A percentile compares a stretch with the other conserved stretches of the same genome.
phyloP scores from a whole-genome alignment of 2,888 invertebrate genomes.

The Teleogryllus oceanicus region DNA sequence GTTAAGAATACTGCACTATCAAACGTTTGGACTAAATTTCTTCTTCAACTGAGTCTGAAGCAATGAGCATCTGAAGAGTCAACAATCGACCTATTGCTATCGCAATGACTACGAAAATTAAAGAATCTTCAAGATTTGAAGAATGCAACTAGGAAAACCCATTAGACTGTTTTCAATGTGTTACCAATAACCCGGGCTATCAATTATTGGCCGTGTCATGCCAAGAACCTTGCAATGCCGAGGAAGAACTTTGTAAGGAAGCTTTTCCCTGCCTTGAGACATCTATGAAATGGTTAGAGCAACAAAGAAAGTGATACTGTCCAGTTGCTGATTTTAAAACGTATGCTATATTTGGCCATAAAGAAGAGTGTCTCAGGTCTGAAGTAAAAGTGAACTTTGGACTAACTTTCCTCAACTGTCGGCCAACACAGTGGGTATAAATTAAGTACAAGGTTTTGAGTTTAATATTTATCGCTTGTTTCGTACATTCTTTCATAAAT shows the following conservation, averaged over 20 bases:
- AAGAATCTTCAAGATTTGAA: not conserved
- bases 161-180: not conserved
- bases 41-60: too few species aligned
- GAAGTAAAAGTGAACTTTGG: not conserved
- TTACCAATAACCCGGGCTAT: not conserved
- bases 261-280: constrained; percentile 28
- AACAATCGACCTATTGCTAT: not conserved
- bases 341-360: not conserved
- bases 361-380: not conserved
- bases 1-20: too few species aligned
- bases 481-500: too few species aligned
- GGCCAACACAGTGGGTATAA: not conserved
- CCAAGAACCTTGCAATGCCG: not conserved
- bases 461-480: too few species aligned
- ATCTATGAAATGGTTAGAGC: constrained; percentile 23
- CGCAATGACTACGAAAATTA: not conserved
- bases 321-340: not conserved
- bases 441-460: too few species aligned
- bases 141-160: not conserved
- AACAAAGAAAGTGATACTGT: not conserved
- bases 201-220: not conserved
- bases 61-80: too few species aligned
- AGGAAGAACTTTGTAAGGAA: not conserved
- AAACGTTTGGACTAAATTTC: too few species aligned
- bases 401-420: not conserved